A percentile compares a stretch with the other conserved stretches of the same genome.
Conservation (phyloP, 2,888 invertebrate genomes). For the Labia minor region DNA sequence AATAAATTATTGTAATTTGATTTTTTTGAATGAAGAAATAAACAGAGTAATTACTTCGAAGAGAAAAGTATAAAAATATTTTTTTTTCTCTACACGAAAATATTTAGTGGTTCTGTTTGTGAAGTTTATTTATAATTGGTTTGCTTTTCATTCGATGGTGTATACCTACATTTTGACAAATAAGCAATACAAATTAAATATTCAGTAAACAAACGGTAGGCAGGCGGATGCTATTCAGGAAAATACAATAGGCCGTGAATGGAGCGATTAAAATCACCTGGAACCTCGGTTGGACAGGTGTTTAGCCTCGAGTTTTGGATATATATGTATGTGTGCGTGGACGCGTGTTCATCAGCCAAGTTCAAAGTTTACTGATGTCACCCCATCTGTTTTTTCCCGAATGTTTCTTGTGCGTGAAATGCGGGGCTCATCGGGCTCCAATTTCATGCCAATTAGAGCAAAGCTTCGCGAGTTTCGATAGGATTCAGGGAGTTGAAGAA, state of each 20-base stretch:
- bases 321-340: background rate
- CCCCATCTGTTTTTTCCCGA: background rate
- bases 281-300: background rate
- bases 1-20: no score
- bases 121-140: background rate
- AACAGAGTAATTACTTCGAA: no score
- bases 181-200: background rate
- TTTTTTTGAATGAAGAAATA: no score
- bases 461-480: background rate
- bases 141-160: background rate
- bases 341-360: background rate
- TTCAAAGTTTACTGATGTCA: background rate
- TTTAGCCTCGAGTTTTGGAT: background rate
- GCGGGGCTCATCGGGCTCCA: background rate
- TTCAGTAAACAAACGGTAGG: background rate
- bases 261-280: conserved; percentile 13
- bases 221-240: background rate
- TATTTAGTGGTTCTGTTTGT: no score
- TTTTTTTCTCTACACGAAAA: no score
- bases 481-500: no score
- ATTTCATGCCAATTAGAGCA: conserved; percentile 7
- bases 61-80: no score
- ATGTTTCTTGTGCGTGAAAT: background rate
- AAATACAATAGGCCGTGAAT: background rate
- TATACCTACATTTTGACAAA: background rate